Base-by-base conservation (phyloP, 2,888 invertebrate species). In the Pheosia gnoma region DNA sequence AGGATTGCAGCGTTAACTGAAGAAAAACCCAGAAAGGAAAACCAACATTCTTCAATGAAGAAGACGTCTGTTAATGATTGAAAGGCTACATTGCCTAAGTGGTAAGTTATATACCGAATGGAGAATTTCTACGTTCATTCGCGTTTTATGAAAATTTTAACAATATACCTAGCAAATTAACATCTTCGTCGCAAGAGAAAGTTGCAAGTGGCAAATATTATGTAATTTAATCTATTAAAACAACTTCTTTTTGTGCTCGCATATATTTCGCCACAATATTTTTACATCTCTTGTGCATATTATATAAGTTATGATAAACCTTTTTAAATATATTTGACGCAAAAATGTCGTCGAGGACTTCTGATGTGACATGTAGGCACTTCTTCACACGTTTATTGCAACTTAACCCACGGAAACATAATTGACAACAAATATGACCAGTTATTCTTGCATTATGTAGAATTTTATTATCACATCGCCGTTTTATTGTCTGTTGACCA, bases 91-190 rank as follows among this genome's bases (percentile, higher is more conserved):
- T 74, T 68, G 58, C 66, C 60, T 63, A 63, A 63, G 66, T 81
- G 81, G 81, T 81, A 81, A 81, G 81, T 81, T 78, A 59, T 57
- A 56, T 49, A 54, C 9, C 25, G 45, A 57, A 45, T 37, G 41
- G n/a, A 63, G 3, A 25, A 57, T 45, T 11, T 10, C 45, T 57
- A 45, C 55, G 8, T 54, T 8, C 37, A 54, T 54, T 54, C 53
- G 36, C 53, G 53, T 51, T 25, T 51, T 13, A 51, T 51, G 25
- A 8, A 51, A 3, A 25, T 51, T 25, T 51, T 51, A 13, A 38
- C 51, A 25, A 37, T 37, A 53, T 53, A 53, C 5, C 10, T 53
- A 53, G 5, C 47, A 47, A 45, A 45, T 45, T 45, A 13, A 49
- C 13, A 13, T 10, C 13, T 13, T 51, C 5, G 51, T 25, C 51